These are phyloP conservation scores for Deilephila porcellus DNA, from an alignment of 2,888 invertebrate species.

Conservation along the genomic window DNA sequence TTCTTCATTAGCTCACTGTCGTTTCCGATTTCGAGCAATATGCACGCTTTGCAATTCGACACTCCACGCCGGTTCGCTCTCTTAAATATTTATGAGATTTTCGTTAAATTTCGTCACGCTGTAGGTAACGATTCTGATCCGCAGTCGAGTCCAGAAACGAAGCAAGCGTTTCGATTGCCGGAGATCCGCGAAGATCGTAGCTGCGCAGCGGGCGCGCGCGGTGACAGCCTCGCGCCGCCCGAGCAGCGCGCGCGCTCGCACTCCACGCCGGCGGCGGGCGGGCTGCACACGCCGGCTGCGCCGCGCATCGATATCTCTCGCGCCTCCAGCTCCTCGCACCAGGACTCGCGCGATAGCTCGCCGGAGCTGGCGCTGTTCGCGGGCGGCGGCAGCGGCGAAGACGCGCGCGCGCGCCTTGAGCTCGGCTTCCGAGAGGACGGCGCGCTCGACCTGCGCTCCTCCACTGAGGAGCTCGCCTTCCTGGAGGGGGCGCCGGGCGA, in stretches of 20 bases:
- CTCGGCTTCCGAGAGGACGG: constrained; percentile 90
- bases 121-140: constrained; percentile 51
- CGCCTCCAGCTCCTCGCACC: constrained; percentile 94
- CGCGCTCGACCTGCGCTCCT: constrained; percentile 92
- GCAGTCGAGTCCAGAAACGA: constrained; percentile 86
- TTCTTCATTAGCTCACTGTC: neutral
- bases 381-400: constrained; percentile 63
- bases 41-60: neutral
- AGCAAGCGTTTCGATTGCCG: constrained; percentile 81
- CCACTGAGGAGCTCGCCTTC: constrained; percentile 94
- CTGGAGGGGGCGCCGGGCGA: constrained; percentile 85
- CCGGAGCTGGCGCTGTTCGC: constrained; percentile 93
- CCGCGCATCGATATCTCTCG: constrained; percentile 95
- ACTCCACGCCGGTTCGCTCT: neutral
- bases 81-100: neutral
- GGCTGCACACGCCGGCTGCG: constrained; percentile 87
- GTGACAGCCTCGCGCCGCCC: constrained; percentile 55
- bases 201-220: constrained; percentile 42
- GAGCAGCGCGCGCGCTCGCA: constrained; percentile 74
- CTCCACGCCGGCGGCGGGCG: constrained; percentile 67
- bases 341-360: constrained; percentile 93
- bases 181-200: constrained; percentile 74
- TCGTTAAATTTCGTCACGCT: constrained; percentile 23
- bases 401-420: constrained; percentile 64
- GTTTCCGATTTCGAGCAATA: neutral